Percentiles rank a stretch among this genome's conserved stretches.
Evolutionary conservation across 2,113 vertebrate species (phyloP).

Genomic region (Trematomus loennbergii): DNA sequence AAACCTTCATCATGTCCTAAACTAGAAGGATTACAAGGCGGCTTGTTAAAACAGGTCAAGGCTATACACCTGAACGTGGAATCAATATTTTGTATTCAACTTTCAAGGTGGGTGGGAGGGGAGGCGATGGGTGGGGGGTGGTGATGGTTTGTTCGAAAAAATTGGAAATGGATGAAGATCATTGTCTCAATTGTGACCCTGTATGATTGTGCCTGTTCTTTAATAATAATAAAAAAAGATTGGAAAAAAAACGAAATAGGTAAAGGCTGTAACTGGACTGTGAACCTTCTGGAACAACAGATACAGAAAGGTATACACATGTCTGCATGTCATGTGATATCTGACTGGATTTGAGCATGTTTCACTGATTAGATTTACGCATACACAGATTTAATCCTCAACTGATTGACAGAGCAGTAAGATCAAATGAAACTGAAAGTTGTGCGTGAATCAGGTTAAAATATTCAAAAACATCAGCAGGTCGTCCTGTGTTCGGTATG

Average conservation of each 20-base stretch:
- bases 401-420: background rate
- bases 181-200: no score
- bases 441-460: background rate
- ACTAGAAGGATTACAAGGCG: conserved; percentile 31
- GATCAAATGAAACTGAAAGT: background rate
- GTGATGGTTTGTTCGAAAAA: no score
- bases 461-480: no score
- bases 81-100: no score
- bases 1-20: conserved; percentile 13
- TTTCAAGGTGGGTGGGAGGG: no score
- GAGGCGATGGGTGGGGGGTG: no score
- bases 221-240: no score
- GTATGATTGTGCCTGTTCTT: no score
- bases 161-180: no score
- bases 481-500: no score
- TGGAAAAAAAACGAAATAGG: background rate
- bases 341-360: conserved; percentile 32
- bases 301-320: conserved; percentile 10
- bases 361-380: background rate
- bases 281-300: conserved; percentile 82
- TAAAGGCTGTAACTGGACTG: conserved; percentile 82
- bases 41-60: conserved; percentile 83
- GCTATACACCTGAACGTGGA: conserved; percentile 43
- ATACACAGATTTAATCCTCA: background rate
- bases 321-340: conserved; percentile 3